Evolutionary conservation across 2,888 invertebrate species (phyloP), one percentile per base, ranked within the genome.

Genomic region (Drosophila falleni): DNA sequence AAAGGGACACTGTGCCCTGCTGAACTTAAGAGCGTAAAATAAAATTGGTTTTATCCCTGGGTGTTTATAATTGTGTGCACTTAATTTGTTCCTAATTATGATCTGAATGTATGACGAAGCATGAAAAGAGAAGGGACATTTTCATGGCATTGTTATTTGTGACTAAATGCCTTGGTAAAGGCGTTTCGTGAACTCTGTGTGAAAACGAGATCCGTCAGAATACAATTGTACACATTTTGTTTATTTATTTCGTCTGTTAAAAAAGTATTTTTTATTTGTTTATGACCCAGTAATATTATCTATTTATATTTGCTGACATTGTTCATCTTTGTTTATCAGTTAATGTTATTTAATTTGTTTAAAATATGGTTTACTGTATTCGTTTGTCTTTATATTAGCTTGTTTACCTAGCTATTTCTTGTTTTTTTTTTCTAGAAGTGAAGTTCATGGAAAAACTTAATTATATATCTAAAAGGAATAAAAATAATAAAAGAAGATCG

Each of bases 11-110:
- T 23, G 44, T 13, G 44, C 23, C 23, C 13, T 44, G 23, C 26
- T 13, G 8, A 44, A 26, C 13, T 26, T 41, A 37, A 42, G 19
- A 69, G 47, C 3, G 44, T 26, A 23, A 44, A 44, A 23, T 13
- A 23, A 23, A 23, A 23, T 23, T 6, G 23, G 13, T 44, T 13
- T 13, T 44, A 10, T 55, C 59, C 49, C 31, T 49, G 60, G 49
- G 50, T 35, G 69, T 65, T 42, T 44, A 19, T 29, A 8, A 29
- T 55, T 42, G 13, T 37, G 39, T 39, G 11, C 44, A 42, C 37
- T 44, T 47, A 47, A 59, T 58, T 58, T 44, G 59, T 65, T 72
- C 55, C 74, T 64, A 61, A 74, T 70, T 75, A 71, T 39, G 49
- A 44, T 31, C 46, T 58, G 53, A 54, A 19, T 49, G 65, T 61